phyloP scores from a whole-genome alignment of 2,797 vertebrate species.

The Sciurus vulgaris region DNA sequence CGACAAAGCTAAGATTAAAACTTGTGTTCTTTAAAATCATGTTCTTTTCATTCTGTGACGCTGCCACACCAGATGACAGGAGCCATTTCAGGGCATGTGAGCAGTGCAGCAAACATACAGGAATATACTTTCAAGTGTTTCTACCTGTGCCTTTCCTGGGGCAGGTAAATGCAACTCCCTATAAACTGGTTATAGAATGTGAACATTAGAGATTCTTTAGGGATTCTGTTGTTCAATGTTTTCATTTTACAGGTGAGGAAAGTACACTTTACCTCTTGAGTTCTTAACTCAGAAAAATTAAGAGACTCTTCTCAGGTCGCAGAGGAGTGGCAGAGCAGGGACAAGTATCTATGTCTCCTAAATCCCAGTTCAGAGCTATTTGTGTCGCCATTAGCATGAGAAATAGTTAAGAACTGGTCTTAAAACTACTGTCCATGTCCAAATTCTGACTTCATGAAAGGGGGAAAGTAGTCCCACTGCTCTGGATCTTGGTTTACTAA shows the following conservation, averaged over 20 bases:
- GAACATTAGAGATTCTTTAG: not conserved
- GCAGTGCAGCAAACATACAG: not conserved
- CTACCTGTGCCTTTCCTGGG: not conserved
- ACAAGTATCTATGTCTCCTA: not conserved
- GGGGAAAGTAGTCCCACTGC: not conserved
- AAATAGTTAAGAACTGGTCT: not conserved
- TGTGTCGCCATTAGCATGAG: not conserved
- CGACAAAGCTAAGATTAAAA: not conserved
- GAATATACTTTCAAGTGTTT: not conserved
- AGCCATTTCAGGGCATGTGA: not conserved
- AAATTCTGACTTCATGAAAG: not conserved
- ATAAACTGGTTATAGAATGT: not conserved
- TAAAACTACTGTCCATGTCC: not conserved
- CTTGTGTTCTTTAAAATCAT: not conserved
- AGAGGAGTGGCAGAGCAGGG: not conserved
- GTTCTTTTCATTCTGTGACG: not conserved
- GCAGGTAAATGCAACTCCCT: not conserved
- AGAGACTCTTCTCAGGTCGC: not conserved
- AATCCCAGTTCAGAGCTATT: not conserved
- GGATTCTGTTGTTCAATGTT: not conserved
- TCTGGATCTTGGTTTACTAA: not conserved
- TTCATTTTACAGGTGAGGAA: not conserved
- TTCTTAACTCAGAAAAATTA: constrained; percentile 1
- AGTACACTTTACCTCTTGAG: not conserved
- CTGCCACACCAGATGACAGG: not conserved